A percentile compares a stretch with the other conserved stretches of the same genome.
phyloP scores from a whole-genome alignment of 2,113 vertebrate species.

The Dromiciops gliroides region DNA sequence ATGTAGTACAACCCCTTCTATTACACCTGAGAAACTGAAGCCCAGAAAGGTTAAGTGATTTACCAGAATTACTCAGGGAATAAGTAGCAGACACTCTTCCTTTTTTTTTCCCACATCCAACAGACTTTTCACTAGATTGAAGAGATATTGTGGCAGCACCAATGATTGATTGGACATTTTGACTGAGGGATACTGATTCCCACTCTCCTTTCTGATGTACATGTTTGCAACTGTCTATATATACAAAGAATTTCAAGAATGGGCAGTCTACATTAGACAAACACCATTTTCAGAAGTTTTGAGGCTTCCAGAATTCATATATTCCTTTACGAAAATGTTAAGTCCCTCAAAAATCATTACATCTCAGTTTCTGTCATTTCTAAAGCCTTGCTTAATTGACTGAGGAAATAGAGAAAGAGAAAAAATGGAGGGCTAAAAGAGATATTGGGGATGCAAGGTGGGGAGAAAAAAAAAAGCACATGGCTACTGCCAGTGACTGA shows the following conservation, averaged over 20 bases:
- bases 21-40: background rate
- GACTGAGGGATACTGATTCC: background rate
- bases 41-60: background rate
- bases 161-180: background rate
- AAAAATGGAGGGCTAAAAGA: background rate
- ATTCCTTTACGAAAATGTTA: background rate
- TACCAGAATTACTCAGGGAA: background rate
- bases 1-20: background rate
- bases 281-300: background rate
- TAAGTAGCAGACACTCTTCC: background rate
- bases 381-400: background rate
- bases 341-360: background rate
- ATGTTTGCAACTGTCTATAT: background rate
- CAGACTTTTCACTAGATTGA: background rate
- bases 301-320: background rate
- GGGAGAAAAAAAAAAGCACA: background rate
- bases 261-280: background rate
- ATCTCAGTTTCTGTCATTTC: background rate
- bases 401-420: background rate
- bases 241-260: background rate
- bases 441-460: no score
- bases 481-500: background rate
- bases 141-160: background rate
- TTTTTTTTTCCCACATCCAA: background rate
- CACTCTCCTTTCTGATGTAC: background rate